Evolutionary conservation across 2,888 invertebrate species (phyloP), one percentile per base, ranked within the genome.

Genomic region (Strigamia crassipes): DNA sequence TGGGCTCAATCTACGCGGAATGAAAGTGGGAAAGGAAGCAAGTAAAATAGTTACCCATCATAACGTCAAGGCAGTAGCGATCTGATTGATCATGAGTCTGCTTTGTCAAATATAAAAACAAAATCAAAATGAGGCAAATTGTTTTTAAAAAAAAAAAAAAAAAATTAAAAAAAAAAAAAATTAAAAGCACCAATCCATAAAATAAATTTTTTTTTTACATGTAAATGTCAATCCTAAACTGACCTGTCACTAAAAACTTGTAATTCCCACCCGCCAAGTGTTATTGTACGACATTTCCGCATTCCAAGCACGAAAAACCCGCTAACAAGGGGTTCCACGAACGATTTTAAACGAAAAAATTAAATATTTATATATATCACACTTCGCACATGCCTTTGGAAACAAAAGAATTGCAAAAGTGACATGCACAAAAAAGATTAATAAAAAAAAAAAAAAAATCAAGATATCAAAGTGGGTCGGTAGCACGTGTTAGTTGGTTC

Each of bases 51-150:
- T 83, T 82, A 83, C 83, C 83, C 79, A 83, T 66, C 21, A 83
- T 82, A 23, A 83, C 79, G 73, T 79, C 83, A 82, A 80, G 73
- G 83, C 83, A 83, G 82, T 82, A 80, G 78, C 82, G 83, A 38
- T 83, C 80, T 23, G 82, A 82, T 42, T 82, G 79, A 78, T 80
- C 79, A 31, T 78, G 78, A 46, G 46, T 42, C 41, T 31, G 51
- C 23, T 34, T 31, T 34, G 79, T 13, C 21, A 41, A 46, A 38
- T 27, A 13, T 61, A 77, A 78, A 41, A 80, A 78, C 13, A 81
- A 81, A 82, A 82, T 41, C 27, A 80, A 80, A 41, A 34, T 31
- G 18, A 21, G 73, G 73, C n/a, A 41, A 23, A 79, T 56, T 51
- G 1, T 78, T 46, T 46, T 46, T 46, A 78, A 79, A 73, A 78